Evolutionary conservation across 2,888 invertebrate genomes (phyloP).

Genomic region (Charanyca ferruginea): DNA sequence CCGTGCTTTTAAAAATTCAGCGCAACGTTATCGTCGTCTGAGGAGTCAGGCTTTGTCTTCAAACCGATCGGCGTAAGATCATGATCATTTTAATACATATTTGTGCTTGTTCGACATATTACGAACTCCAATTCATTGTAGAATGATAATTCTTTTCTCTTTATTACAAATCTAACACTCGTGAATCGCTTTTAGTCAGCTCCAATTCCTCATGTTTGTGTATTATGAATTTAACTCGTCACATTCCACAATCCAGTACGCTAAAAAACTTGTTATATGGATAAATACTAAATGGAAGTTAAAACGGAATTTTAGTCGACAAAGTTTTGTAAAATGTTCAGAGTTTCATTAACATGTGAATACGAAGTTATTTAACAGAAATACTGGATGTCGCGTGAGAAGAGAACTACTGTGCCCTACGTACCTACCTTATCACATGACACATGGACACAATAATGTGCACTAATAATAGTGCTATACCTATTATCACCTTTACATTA

Average conservation of each 20-base stretch:
- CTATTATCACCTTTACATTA: constrained; percentile 49
- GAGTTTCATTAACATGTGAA: constrained; percentile 51
- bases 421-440: constrained; percentile 21
- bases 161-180: constrained; percentile 9
- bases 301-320: constrained; percentile 18
- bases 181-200: constrained; percentile 17
- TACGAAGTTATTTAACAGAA: constrained; percentile 40
- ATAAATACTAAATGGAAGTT: constrained; percentile 17
- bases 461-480: constrained; percentile 43
- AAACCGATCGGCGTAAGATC: constrained; percentile 68
- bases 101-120: constrained; percentile 1
- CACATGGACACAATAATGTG: constrained; percentile 38
- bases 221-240: not conserved
- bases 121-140: not conserved
- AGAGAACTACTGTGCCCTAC: constrained; percentile 29
- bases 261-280: constrained; percentile 5
- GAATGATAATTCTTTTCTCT: not conserved
- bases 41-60: constrained; percentile 76
- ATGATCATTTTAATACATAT: constrained; percentile 38
- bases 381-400: constrained; percentile 33
- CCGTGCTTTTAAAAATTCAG: constrained; percentile 87
- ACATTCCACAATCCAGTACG: constrained; percentile 1
- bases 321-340: constrained; percentile 29
- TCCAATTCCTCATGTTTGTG: not conserved
- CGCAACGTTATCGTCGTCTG: constrained; percentile 77